These are phyloP conservation scores for Sinocyclocheilus maitianheensis DNA, from an alignment of 2,113 vertebrate species.

Conservation along the genomic window DNA sequence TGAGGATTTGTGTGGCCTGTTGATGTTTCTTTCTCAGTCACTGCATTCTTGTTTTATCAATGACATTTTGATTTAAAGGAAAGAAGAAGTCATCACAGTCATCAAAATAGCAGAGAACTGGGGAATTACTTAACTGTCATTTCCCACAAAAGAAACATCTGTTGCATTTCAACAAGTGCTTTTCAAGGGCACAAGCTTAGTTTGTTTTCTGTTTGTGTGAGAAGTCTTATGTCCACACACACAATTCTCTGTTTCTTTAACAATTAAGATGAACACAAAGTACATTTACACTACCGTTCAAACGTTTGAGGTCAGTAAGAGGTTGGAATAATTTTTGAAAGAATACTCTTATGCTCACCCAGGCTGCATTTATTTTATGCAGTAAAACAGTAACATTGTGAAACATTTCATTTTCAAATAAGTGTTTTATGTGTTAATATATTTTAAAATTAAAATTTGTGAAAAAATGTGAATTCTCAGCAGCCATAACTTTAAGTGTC, in stretches of 20 bases:
- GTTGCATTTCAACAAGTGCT: slow-evolving; percentile 8
- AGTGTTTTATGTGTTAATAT: background rate
- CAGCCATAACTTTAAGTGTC: background rate
- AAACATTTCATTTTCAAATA: background rate
- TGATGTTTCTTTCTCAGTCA: slow-evolving; percentile 25
- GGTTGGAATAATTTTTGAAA: background rate
- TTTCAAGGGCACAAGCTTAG: slow-evolving; percentile 6
- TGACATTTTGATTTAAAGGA: slow-evolving; percentile 28
- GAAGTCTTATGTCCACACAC: slow-evolving; percentile 12
- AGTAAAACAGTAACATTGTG: background rate
- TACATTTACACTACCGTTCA: background rate
- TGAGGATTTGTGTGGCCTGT: slow-evolving; percentile 33
- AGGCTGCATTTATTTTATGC: background rate
- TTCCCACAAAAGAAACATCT: slow-evolving; percentile 37
- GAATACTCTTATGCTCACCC: background rate
- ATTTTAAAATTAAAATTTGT: background rate
- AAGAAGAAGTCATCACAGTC: slow-evolving; percentile 32
- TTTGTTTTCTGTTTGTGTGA: slow-evolving; percentile 52
- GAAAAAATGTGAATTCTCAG: background rate
- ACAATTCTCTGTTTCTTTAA: slow-evolving; percentile 23
- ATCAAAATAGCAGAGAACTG: slow-evolving; percentile 35
- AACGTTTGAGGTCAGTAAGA: background rate
- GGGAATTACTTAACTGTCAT: slow-evolving; percentile 40
- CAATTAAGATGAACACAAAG: slow-evolving; percentile 28
- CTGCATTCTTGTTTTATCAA: slow-evolving; percentile 24